Conservation (phyloP, 64 coral and sea anemone species). For the Catalaphyllia jardinei region DNA sequence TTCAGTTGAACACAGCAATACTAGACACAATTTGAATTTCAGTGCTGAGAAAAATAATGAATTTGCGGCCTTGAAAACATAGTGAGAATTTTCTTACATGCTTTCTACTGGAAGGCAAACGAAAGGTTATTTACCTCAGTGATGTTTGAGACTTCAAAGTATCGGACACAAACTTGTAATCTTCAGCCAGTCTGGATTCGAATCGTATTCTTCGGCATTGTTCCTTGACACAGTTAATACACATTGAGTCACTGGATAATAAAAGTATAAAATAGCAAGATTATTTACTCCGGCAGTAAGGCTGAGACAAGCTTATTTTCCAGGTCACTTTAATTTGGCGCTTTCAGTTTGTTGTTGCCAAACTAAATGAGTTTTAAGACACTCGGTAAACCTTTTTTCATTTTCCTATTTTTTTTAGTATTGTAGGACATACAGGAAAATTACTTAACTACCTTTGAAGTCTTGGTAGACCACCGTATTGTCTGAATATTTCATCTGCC, state of each 20-base stretch:
- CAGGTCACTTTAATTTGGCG: too few species aligned
- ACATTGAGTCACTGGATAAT: conserved; percentile 80
- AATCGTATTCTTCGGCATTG: conserved; percentile 80
- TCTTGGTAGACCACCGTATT: conserved; percentile 84
- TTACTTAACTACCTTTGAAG: conserved; percentile 65
- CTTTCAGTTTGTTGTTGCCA: too few species aligned
- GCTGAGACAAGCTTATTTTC: too few species aligned
- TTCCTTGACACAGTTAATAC: conserved; percentile 75
- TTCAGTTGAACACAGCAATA: too few species aligned
- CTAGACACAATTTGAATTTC: too few species aligned
- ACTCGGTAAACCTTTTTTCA: too few species aligned
- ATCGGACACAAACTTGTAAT: conserved; percentile 67
- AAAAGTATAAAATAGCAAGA: not conserved
- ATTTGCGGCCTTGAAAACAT: too few species aligned
- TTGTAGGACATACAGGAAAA: not conserved
- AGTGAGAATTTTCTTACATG: too few species aligned
- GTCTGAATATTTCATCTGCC: conserved; percentile 79
- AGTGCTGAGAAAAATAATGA: too few species aligned
- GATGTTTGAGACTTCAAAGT: conserved; percentile 16
- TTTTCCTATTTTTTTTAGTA: too few species aligned
- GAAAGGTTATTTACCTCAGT: conserved; percentile 14
- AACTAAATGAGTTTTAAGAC: too few species aligned
- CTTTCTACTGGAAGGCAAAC: not conserved
- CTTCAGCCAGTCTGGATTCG: conserved; percentile 63
- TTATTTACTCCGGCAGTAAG: not conserved